Evolutionary conservation across 1,140 invertebrate genomes (phyloP), one percentile per base, ranked within the genome.

Genomic region (Grapholita molesta): DNA sequence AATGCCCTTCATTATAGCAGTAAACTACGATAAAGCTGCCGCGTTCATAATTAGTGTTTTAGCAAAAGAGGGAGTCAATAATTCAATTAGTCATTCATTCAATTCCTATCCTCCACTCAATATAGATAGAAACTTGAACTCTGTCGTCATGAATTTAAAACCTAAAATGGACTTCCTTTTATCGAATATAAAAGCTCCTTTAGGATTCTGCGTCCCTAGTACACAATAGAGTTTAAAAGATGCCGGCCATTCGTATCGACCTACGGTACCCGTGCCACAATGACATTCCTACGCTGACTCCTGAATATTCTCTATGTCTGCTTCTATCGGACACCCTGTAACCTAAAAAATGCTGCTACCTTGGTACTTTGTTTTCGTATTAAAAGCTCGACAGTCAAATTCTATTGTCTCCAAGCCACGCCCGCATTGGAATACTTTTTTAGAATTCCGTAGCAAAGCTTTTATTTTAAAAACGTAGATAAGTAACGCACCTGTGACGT

Each of bases 201-300:
- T n/a, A 4, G 0, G 11, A 7, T 28, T 32, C n/a, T 61, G 55
- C n/a, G 12, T 30, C 25, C 55, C 28, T 28, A 28, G 55, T 61
- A 15, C 18, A 32, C 55, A 32, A 61, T 61, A 61, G 55, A 61
- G 55, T 61, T 61, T 28, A 61, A 61, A 61, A 61, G 55, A 61
- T 61, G 55, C 55, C 55, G 55, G 55, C 55, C 55, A 61, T 30
- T 28, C 55, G 55, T 28, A 61, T 61, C 55, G 55, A 28, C 55
- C 55, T 28, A 21, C 24, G 55, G 18, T 7, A 15, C n/a, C 25
- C 42, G 12, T 25, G 3, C 55, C n/a, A n/a, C 25, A 3, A 61
- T 61, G 55, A 32, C 12, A 61, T 61, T 61, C 55, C 55, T 48
- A 25, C 15, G 24, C 25, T 30, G 28, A 61, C 24, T 61, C 55